phyloP scores from a whole-genome alignment of 1,140 invertebrate species.

The Pteromalus puparum region DNA sequence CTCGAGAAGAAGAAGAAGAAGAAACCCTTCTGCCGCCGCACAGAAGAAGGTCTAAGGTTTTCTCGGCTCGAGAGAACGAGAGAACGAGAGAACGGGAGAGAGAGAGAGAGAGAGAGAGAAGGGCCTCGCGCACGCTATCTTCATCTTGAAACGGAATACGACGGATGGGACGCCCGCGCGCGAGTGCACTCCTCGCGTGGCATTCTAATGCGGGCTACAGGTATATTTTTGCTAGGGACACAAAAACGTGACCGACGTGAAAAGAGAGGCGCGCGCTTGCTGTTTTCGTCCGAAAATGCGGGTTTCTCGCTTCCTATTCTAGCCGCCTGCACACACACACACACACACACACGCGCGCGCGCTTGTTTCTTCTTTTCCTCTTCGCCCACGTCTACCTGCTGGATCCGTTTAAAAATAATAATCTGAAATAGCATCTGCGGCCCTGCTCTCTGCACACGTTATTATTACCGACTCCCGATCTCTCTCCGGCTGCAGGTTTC shows the following conservation, averaged over 20 bases:
- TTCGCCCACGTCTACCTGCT: slow-evolving; percentile 6
- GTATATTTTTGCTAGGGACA: slow-evolving; percentile 57
- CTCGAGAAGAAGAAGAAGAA: slow-evolving; percentile 36
- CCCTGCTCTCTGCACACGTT: slow-evolving; percentile 5
- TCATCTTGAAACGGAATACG: slow-evolving; percentile 74
- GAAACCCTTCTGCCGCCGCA: background rate
- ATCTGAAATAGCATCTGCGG: slow-evolving; percentile 28
- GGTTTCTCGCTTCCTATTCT: background rate
- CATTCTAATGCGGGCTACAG: slow-evolving; percentile 69
- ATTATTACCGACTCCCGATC: slow-evolving; percentile 21
- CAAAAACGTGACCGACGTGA: slow-evolving; percentile 55
- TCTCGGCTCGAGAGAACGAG: background rate
- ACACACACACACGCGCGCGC: no score
- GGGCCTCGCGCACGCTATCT: slow-evolving; percentile 64
- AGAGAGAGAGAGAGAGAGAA: slow-evolving; percentile 31
- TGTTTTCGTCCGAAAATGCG: slow-evolving; percentile 18
- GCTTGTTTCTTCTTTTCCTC: background rate
- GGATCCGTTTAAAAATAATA: slow-evolving; percentile 30
- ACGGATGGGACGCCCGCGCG: slow-evolving; percentile 60
- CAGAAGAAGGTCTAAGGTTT: background rate
- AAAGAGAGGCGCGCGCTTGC: background rate
- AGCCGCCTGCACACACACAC: background rate
- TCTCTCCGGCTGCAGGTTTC: background rate
- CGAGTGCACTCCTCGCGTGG: slow-evolving; percentile 53
- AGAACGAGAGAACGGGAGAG: no score